These are phyloP conservation scores for Solenopsis invicta DNA, from an alignment of 1,140 invertebrate genomes.

Conservation along the genomic window DNA sequence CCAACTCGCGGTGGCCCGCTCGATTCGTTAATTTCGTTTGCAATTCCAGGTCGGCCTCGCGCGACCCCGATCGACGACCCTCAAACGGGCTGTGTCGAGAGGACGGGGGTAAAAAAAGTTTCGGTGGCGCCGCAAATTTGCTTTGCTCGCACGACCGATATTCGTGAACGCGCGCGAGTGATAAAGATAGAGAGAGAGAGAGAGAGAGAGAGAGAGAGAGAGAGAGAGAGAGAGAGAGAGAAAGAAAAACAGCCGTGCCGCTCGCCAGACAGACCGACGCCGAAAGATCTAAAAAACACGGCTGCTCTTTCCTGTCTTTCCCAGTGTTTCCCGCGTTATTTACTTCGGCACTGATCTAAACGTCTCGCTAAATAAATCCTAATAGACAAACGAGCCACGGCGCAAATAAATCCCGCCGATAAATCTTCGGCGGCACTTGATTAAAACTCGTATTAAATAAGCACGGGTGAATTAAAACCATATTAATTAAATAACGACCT, in stretches of 20 bases:
- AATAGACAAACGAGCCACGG: neutral
- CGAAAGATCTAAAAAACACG: conserved; percentile 55
- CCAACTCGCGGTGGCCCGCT: conserved; percentile 2
- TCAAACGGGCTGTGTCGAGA: conserved; percentile 8
- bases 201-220: no score
- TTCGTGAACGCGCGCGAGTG: conserved; percentile 11
- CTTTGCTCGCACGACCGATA: conserved; percentile 59
- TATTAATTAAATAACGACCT: conserved; percentile 50
- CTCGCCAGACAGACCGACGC: conserved; percentile 53
- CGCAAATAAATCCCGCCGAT: neutral
- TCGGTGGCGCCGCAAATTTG: conserved; percentile 55
- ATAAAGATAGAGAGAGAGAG: no score
- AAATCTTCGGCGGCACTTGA: neutral
- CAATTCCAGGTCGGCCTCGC: conserved; percentile 29
- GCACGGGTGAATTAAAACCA: conserved; percentile 34
- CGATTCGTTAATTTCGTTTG: conserved; percentile 61
- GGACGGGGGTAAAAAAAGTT: conserved; percentile 47
- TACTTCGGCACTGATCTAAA: neutral
- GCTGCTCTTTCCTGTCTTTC: conserved; percentile 12
- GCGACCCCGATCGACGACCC: conserved; percentile 37
- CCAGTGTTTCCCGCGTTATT: conserved; percentile 21
- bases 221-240: no score
- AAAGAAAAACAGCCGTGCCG: conserved; percentile 43
- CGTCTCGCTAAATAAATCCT: conserved; percentile 32
- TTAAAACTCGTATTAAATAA: conserved; percentile 51